Evolutionary conservation across 2,888 invertebrate genomes (phyloP), one percentile per base, ranked within the genome.

Genomic region (Papilio elwesi): DNA sequence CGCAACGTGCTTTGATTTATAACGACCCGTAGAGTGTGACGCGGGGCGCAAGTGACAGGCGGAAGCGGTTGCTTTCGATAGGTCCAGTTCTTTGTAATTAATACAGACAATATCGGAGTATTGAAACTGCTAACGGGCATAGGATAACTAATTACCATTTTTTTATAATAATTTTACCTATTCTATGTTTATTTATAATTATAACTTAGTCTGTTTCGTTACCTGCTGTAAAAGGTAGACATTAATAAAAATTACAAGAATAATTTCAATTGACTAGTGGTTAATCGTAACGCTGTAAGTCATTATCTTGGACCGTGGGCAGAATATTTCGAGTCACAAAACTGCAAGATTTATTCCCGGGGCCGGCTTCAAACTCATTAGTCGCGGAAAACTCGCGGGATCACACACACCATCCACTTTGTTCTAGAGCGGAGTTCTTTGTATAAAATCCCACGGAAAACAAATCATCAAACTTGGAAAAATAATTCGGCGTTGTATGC

Each of bases 1-100:
- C 88, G 85, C 86, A 89, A 88, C 91, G 89, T 88, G 88, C 80
- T 85, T 85, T 92, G 92, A 92, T 92, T 92, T 92, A 92, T 87
- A 88, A 87, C 87, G 82, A 85, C 82, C 83, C 82, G 83, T 75
- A 83, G 82, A 78, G 83, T 83, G 84, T 78, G 82, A 80, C 82
- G 81, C 81, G 81, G 81, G 80, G 75, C 73, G 71, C 55, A 15
- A 11, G 48, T 47, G 64, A 53, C 16, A 68, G 9, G 26, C 16
- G 75, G 78, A n/a, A 7, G 70, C 74, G 78, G 72, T 0, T 43
- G 76, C 6, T 68, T 47, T 81, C 74, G 75, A 10, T 0, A 76
- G 81, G 80, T 69, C 43, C 1, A 48, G 16, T 7, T 9, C 1
- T 9, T 1, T 15, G 15, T 52, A 15, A 10, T 3, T 4, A 15